Percentiles rank a stretch among this genome's conserved stretches.
phyloP scores from a whole-genome alignment of 2,888 invertebrate species.

The Ommatoiulus sabulosus region DNA sequence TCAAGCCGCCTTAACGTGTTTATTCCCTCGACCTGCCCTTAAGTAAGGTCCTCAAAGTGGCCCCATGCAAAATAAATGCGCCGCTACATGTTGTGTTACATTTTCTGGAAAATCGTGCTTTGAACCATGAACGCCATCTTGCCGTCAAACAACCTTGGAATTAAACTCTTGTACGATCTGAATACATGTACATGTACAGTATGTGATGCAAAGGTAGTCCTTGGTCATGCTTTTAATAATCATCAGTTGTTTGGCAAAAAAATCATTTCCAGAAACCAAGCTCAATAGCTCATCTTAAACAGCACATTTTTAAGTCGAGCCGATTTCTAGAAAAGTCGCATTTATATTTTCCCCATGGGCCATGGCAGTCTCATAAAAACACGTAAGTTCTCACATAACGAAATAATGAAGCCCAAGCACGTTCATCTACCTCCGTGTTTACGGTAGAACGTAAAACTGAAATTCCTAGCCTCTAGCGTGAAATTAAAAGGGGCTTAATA shows the following conservation, averaged over 20 bases:
- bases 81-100: neutral
- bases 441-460: conserved; percentile 7
- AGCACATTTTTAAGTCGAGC: neutral
- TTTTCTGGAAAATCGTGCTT: neutral
- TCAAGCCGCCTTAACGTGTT: neutral
- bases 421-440: conserved; percentile 36
- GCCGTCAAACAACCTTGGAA: neutral
- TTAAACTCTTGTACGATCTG: neutral
- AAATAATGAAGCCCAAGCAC: conserved; percentile 24
- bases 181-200: too few species aligned
- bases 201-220: too few species aligned
- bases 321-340: neutral
- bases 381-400: neutral
- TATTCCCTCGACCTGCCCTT: neutral
- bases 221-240: too few species aligned
- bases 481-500: conserved; percentile 2
- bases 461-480: neutral
- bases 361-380: neutral
- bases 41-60: neutral
- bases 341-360: neutral
- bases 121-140: neutral
- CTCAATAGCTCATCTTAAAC: too few species aligned
- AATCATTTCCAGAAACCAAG: too few species aligned
- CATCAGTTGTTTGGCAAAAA: too few species aligned
- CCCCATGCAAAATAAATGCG: neutral